These are phyloP conservation scores for Bhutanitis thaidina DNA, from an alignment of 2,888 invertebrate species.

Conservation along the genomic window DNA sequence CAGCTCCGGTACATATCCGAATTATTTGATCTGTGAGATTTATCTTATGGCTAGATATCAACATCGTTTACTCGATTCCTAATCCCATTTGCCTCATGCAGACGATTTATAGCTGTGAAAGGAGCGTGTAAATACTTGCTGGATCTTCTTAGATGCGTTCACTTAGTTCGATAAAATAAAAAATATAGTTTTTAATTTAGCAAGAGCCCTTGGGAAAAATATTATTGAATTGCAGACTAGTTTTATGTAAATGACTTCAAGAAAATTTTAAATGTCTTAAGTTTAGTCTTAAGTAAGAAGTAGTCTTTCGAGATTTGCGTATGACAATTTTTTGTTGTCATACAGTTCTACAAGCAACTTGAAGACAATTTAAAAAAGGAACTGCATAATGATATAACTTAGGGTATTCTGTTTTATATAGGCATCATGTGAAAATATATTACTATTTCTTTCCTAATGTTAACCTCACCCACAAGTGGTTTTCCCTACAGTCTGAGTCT, in stretches of 20 bases:
- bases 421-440: no score
- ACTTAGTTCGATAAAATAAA: constrained; percentile 21
- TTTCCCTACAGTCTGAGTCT: no score
- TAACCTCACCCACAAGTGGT: no score
- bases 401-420: no score
- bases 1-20: constrained; percentile 7
- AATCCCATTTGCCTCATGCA: constrained; percentile 18
- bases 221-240: constrained; percentile 1
- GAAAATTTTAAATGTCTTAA: not conserved
- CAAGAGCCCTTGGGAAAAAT: constrained; percentile 12
- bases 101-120: constrained; percentile 20
- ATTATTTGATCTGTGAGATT: constrained; percentile 17
- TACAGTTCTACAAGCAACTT: no score
- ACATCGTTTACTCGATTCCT: constrained; percentile 18
- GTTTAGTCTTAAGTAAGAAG: not conserved
- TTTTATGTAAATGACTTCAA: constrained; percentile 13
- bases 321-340: no score
- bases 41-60: constrained; percentile 20
- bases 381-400: no score
- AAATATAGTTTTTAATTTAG: constrained; percentile 23
- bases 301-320: no score
- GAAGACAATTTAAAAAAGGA: no score
- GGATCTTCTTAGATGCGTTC: constrained; percentile 17
- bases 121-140: constrained; percentile 17
- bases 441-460: no score